These are phyloP conservation scores for Andrena fulva DNA, from an alignment of 2,888 invertebrate species.

Conservation along the genomic window DNA sequence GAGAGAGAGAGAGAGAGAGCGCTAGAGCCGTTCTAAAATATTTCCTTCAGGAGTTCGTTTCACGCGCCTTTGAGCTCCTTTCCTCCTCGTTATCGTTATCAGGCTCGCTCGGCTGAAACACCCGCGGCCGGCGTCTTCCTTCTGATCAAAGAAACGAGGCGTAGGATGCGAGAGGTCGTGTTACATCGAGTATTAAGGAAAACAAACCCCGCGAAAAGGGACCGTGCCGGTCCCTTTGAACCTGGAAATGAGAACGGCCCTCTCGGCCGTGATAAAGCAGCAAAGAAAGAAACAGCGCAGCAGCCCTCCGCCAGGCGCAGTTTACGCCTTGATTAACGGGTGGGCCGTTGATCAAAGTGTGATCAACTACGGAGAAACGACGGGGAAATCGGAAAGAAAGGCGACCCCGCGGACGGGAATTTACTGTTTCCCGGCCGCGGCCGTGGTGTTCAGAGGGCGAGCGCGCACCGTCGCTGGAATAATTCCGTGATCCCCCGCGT, in stretches of 20 bases:
- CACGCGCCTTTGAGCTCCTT: background rate
- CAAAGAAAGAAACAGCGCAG: slow-evolving; percentile 31
- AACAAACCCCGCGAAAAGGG: slow-evolving; percentile 45
- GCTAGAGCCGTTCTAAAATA: slow-evolving; percentile 23
- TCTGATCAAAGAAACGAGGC: slow-evolving; percentile 56
- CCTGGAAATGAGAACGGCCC: slow-evolving; percentile 50
- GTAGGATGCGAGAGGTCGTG: slow-evolving; percentile 55
- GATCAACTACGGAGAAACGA: slow-evolving; percentile 31
- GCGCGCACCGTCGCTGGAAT: background rate
- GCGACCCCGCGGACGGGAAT: background rate
- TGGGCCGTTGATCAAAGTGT: slow-evolving; percentile 52
- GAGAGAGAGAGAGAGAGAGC: background rate
- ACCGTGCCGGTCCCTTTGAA: slow-evolving; percentile 53
- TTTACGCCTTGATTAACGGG: slow-evolving; percentile 64
- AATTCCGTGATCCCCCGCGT: background rate
- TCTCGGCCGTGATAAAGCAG: slow-evolving; percentile 43
- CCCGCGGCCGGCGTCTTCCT: slow-evolving; percentile 21
- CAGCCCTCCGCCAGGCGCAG: slow-evolving; percentile 21
- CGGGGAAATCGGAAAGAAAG: slow-evolving; percentile 37
- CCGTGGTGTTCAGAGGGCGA: background rate
- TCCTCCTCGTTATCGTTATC: slow-evolving; percentile 43
- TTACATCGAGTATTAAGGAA: slow-evolving; percentile 64
- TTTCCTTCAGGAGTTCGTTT: slow-evolving; percentile 29
- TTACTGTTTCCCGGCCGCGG: slow-evolving; percentile 4
- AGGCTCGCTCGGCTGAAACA: background rate